Evolutionary conservation across 1,140 invertebrate genomes (phyloP), one percentile per base, ranked within the genome.

Genomic region (Tribolium castaneum): DNA sequence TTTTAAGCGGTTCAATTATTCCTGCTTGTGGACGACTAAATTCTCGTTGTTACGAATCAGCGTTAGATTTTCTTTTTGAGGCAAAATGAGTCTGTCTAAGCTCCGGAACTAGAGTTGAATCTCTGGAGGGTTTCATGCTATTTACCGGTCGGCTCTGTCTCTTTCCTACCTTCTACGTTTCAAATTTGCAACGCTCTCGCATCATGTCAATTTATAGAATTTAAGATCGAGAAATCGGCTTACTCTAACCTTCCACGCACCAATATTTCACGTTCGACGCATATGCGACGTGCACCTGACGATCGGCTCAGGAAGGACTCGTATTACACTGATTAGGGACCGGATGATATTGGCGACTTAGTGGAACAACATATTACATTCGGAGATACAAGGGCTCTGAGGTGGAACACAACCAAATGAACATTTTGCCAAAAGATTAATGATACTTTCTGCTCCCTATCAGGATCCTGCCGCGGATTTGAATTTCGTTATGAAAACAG

Each of bases 181-280:
- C 1, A 12, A 66, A 35, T 66, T 35, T 12, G 59, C 59, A 14
- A 35, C 59, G 35, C 59, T 66, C 25, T 66, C 59, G n/a, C 25
- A 59, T 59, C 70, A 50, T 72, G 70, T 72, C 70, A 72, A 72
- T 72, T 72, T 72, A 72, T 54, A 50, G 70, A 72, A 72, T 72
- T 72, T 54, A 54, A 72, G 50, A 72, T 50, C 39, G 30, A 72
- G 22, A 72, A 72, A 72, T 72, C 70, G 70, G 70, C 70, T 72
- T 72, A 72, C 22, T 72, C 45, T 72, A 54, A 72, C 70, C 70
- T 72, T 66, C 59, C 12, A 66, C 59, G 59, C 59, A 66, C 59
- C 59, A 66, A 66, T 66, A 66, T 66, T 66, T 35, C 30, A 66
- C 59, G 30, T 66, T 66, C 59, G 59, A 66, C 59, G 59, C 59